Evolutionary conservation across 2,113 vertebrate genomes (phyloP).

Genomic region (Choloepus hoffmanni): DNA sequence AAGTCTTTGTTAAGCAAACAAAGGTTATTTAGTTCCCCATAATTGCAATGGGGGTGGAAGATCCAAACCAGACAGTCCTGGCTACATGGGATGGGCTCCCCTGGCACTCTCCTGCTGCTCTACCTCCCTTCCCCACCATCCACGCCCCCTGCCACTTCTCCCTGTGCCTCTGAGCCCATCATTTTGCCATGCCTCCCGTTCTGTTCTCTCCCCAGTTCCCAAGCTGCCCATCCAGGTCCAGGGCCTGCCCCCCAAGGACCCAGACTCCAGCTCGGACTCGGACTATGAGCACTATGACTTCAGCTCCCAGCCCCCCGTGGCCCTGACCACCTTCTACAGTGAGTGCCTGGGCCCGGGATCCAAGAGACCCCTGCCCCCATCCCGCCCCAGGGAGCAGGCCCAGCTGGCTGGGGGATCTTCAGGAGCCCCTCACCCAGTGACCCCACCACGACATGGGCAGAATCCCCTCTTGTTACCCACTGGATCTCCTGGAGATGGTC

Average conservation of each 20-base stretch:
- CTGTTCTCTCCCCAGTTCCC: conserved; percentile 69
- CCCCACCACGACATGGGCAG: not conserved
- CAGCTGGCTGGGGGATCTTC: not conserved
- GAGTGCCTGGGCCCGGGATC: conserved; percentile 66
- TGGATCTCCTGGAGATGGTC: no score
- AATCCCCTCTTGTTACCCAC: not conserved
- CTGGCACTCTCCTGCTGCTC: not conserved
- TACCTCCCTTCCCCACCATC: rapidly evolving
- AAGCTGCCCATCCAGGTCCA: conserved; percentile 30
- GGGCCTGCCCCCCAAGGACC: conserved; percentile 50
- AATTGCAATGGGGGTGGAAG: not conserved
- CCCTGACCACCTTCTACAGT: conserved; percentile 89
- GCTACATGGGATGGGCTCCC: not conserved
- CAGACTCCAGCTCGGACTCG: conserved; percentile 81
- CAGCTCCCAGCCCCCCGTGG: conserved; percentile 83
- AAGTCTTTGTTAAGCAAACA: not conserved
- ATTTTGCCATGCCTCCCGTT: rapidly evolving
- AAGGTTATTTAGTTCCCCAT: not conserved
- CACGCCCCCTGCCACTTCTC: rapidly evolving
- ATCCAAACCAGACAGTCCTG: not conserved
- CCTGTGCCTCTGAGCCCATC: not conserved
- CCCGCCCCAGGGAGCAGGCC: not conserved
- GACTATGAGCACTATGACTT: conserved; percentile 88
- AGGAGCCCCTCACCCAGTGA: no score
- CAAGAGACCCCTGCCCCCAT: rapidly evolving